phyloP scores from a whole-genome alignment of 2,113 vertebrate species.

The Hyperoodon ampullatus region DNA sequence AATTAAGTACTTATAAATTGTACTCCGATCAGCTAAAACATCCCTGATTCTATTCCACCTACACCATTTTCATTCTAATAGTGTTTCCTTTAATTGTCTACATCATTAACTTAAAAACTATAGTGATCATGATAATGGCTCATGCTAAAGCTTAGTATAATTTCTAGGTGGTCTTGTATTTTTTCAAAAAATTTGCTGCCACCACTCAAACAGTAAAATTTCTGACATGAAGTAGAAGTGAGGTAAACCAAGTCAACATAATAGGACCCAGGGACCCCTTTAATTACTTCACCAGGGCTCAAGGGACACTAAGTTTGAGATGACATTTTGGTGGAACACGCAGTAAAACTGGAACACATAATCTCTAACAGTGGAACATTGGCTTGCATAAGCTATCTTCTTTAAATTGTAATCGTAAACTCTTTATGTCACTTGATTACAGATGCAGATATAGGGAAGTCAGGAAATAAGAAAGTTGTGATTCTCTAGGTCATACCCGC shows the following conservation, averaged over 20 bases:
- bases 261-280: constrained; percentile 36
- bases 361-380: constrained; percentile 18
- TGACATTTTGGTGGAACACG: constrained; percentile 61
- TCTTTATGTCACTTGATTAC: background rate
- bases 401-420: constrained; percentile 17
- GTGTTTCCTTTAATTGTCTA: background rate
- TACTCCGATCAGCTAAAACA: background rate
- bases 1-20: background rate
- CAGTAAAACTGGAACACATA: constrained; percentile 40
- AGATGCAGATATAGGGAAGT: background rate
- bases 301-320: constrained; percentile 63
- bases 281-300: constrained; percentile 5
- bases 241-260: constrained; percentile 72
- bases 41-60: background rate
- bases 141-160: background rate
- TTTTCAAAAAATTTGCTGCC: constrained; percentile 44
- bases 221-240: constrained; percentile 77
- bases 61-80: background rate
- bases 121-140: background rate
- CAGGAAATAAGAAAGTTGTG: background rate
- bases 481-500: background rate
- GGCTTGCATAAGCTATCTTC: constrained; percentile 1
- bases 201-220: constrained; percentile 65
- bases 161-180: background rate
- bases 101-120: background rate